Evolutionary conservation across 2,888 invertebrate genomes (phyloP), one percentile per base, ranked within the genome.

Genomic region (Strigamia crassipes): DNA sequence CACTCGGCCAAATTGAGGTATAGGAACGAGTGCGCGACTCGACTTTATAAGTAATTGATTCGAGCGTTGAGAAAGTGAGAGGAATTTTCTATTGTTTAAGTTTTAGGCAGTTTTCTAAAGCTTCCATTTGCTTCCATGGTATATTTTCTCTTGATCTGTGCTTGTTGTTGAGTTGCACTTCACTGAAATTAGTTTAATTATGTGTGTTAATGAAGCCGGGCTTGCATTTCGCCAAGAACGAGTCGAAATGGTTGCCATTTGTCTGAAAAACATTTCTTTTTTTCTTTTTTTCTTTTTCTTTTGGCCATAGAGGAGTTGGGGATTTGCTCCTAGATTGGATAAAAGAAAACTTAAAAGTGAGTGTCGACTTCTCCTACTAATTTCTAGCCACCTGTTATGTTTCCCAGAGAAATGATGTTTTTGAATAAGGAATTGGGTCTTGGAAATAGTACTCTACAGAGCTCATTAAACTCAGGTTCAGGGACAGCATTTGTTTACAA

Each of bases 361-460:
- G 23, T 12, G 23, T 66, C 21, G 61, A n/a, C 21, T 1, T 5
- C 38, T 38, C 38, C 21, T 66, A 18, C 61, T 66, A 66, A 66
- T 66, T 66, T 66, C 61, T 23, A 23, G 61, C 61, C 61, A 66
- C 61, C 61, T 66, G 61, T 66, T 66, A 66, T 66, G 5, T 66
- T 46, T 66, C 61, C 21, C 61, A 66, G 12, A 23, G 8, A 15
- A 5, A 66, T 66, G 23, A 66, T 66, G 61, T 66, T 23, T 15
- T 18, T 66, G 61, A 23, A 23, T 66, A 66, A 66, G 21, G 8
- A 46, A 46, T 13, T 46, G 46, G 46, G 2, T 42, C 61, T 21
- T 61, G 5, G 18, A 61, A 21, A 61, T 21, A 15, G 21, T 61
- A 18, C 61, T 61, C 61, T n/a, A 61, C 1, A 61, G 61, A 61